Base-by-base conservation (phyloP, 2,797 vertebrate species). In the Mustela erminea region DNA sequence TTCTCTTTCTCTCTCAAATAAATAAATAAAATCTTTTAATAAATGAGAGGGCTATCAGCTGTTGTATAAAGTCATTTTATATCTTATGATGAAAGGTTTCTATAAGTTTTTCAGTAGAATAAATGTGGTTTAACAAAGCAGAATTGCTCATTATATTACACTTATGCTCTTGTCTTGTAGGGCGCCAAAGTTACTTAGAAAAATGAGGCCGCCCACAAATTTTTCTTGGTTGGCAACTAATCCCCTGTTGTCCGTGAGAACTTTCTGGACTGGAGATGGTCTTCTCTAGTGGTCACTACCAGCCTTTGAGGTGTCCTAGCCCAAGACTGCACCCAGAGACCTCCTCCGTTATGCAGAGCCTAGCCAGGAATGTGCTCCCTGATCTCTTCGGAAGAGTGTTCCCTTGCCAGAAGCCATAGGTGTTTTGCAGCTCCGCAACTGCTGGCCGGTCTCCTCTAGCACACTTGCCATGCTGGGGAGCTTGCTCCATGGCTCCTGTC, bases 31-130 rank as follows among this genome's bases (percentile, higher is more conserved):
- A 64, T 29, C 29, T 29, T 62, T 64, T 7, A 13, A 29, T 32
- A 90, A 3, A 80, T 11, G 32, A 89, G 62, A 49, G 89, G 82
- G 54, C 83, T 91, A 0, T 68, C 66, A 97, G 56, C 80, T 12
- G 2, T n/a, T 29, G 13, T 60, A 74, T 80, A 86, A 88, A 88
- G 62, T 86, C 38, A 74, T 90, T 96, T 95, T 90, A 56, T 66
- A 78, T 43, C n/a, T 93, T 92, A 46, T 14, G 20, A 94, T 66
- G 15, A 70, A 92, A 95, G 15, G 2, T 14, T 74, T 78, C 74
- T 60, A 2, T 15, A 60, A 43, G 41, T 87, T 90, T 93, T 90
- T 56, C 74, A 74, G 52, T 29, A 66, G 18, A 77, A 74, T 54
- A 82, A 92, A 85, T 17, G 68, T 72, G 25, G 7, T 87, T 87